phyloP scores from a whole-genome alignment of 2,888 invertebrate species.

The Mythimna lalbum region DNA sequence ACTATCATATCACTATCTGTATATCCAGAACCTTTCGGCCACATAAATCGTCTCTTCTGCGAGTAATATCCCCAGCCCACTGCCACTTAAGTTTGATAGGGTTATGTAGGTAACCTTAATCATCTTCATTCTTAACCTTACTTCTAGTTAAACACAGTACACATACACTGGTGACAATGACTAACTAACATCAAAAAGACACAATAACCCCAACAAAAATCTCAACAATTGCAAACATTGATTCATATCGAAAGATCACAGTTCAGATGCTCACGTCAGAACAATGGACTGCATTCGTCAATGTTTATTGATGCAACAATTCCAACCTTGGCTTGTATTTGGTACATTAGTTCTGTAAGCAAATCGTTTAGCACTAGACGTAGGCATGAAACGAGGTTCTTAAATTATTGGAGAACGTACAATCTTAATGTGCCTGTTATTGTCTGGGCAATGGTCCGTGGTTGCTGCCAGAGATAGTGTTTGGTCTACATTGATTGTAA shows the following conservation, averaged over 20 bases:
- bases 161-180: background rate
- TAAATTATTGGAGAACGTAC: constrained; percentile 51
- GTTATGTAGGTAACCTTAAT: too few species aligned
- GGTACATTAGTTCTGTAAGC: constrained; percentile 36
- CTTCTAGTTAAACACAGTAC: background rate
- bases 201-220: constrained; percentile 1
- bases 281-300: constrained; percentile 45
- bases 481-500: constrained; percentile 18
- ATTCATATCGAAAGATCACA: constrained; percentile 30
- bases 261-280: constrained; percentile 43
- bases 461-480: constrained; percentile 17
- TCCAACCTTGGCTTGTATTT: constrained; percentile 59
- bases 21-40: too few species aligned
- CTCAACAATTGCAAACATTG: constrained; percentile 30
- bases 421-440: constrained; percentile 50
- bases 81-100: too few species aligned
- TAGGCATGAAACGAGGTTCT: constrained; percentile 32
- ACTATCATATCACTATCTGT: too few species aligned
- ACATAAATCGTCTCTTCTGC: too few species aligned
- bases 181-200: background rate
- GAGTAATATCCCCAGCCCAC: too few species aligned
- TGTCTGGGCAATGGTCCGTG: constrained; percentile 33
- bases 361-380: constrained; percentile 41
- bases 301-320: constrained; percentile 58
- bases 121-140: background rate